These are phyloP conservation scores for Magallana gigas DNA, from an alignment of 1,140 invertebrate species.

Conservation along the genomic window DNA sequence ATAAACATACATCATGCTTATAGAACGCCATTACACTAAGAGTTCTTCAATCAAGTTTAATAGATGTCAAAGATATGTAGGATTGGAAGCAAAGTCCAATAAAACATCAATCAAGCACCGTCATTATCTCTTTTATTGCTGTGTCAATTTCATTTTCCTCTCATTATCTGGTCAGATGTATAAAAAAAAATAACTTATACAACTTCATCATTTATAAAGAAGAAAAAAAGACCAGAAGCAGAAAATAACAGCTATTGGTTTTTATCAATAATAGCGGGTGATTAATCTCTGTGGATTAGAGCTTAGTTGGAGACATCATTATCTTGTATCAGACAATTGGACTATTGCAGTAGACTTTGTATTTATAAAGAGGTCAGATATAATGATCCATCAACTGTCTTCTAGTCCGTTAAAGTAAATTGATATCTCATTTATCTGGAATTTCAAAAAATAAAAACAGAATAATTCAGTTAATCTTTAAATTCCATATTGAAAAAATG, in stretches of 20 bases:
- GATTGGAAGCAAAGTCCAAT: conserved; percentile 13
- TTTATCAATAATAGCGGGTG: conserved; percentile 9
- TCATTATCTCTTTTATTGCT: conserved; percentile 21
- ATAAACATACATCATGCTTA: conserved; percentile 9
- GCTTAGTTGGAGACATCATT: background rate
- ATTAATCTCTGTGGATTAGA: conserved; percentile 19
- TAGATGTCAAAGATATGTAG: conserved; percentile 26
- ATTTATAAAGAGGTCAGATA: no score
- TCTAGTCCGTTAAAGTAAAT: no score
- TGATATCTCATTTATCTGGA: background rate
- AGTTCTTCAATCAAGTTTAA: conserved; percentile 29
- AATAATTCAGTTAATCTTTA: background rate
- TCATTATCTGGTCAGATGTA: conserved; percentile 4
- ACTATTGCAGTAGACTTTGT: background rate
- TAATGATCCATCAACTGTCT: no score
- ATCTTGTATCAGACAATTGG: conserved; percentile 2
- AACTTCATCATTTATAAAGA: conserved; percentile 28
- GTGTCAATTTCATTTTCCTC: conserved; percentile 13
- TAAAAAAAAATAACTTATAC: background rate
- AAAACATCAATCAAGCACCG: background rate
- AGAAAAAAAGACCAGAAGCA: background rate
- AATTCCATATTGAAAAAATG: background rate
- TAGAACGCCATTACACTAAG: background rate
- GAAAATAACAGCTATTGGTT: background rate
- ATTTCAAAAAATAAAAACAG: background rate